These are phyloP conservation scores for Brachionus rotundiformis DNA, from an alignment of 1,140 invertebrate species.

Conservation along the genomic window DNA sequence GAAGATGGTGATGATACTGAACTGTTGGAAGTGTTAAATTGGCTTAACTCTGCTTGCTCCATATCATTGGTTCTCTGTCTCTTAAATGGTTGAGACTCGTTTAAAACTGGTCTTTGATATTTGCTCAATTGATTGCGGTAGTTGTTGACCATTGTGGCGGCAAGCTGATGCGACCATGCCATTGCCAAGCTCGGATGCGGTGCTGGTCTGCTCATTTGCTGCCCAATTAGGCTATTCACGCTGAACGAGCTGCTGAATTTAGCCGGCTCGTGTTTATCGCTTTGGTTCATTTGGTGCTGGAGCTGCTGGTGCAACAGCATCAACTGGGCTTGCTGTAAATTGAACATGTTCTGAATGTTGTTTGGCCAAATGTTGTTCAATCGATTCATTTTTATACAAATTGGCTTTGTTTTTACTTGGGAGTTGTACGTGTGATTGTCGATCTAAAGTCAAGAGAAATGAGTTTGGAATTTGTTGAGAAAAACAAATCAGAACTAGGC, in stretches of 20 bases:
- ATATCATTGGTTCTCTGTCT: background rate
- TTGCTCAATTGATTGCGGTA: background rate
- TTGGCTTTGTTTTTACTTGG: slow-evolving; percentile 17
- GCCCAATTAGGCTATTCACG: background rate
- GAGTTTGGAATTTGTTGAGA: slow-evolving; percentile 20
- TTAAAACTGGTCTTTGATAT: background rate
- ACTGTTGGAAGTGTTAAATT: slow-evolving; percentile 11
- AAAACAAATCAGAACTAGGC: slow-evolving; percentile 45
- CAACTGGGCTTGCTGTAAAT: slow-evolving; percentile 1
- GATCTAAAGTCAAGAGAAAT: slow-evolving; percentile 1
- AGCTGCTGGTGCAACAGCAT: slow-evolving; percentile 13
- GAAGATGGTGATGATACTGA: slow-evolving; percentile 9
- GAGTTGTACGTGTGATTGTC: slow-evolving; percentile 18
- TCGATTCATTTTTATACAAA: slow-evolving; percentile 1
- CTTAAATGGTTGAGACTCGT: background rate
- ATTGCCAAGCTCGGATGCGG: background rate
- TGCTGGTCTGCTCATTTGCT: background rate
- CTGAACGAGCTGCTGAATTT: slow-evolving; percentile 30
- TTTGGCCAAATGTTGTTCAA: slow-evolving; percentile 30
- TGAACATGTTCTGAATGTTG: slow-evolving; percentile 15
- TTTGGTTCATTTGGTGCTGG: background rate
- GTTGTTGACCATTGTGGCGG: slow-evolving; percentile 6
- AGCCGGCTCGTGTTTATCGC: background rate
- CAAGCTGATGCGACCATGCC: background rate
- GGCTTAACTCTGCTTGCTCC: background rate